phyloP scores from a whole-genome alignment of 2,797 vertebrate genomes.

The Galaxias olidus region DNA sequence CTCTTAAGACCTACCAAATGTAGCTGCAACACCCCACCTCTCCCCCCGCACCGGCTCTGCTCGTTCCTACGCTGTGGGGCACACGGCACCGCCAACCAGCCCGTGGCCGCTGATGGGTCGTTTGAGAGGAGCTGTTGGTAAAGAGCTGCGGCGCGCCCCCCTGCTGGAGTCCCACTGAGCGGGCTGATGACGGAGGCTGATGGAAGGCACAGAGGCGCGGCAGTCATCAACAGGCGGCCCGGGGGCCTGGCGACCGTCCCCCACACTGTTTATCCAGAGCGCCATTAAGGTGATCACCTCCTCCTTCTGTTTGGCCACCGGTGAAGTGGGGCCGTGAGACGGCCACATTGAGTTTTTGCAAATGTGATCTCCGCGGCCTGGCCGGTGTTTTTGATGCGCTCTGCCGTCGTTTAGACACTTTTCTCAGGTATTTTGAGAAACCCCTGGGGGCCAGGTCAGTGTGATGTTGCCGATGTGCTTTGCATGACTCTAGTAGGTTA shows the following conservation, averaged over 20 bases:
- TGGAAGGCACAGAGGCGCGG: conserved; percentile 34
- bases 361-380: not conserved
- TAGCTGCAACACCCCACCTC: conserved; percentile 17
- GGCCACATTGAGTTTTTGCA: conserved; percentile 18
- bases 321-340: conserved; percentile 29
- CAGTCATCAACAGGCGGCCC: conserved; percentile 8
- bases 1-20: conserved; percentile 29
- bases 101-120: conserved; percentile 36
- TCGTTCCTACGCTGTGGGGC: conserved; percentile 38
- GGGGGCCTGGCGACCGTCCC: conserved; percentile 24
- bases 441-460: too few relatives aligned
- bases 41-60: not conserved
- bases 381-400: too few relatives aligned
- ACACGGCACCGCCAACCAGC: conserved; percentile 44
- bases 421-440: too few relatives aligned
- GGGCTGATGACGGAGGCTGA: conserved; percentile 49
- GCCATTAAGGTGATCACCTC: conserved; percentile 36
- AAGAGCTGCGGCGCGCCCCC: conserved; percentile 36
- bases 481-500: too few relatives aligned
- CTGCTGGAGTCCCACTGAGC: conserved; percentile 42
- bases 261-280: conserved; percentile 37
- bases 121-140: conserved; percentile 44
- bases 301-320: conserved; percentile 12
- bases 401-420: too few relatives aligned
- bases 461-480: too few relatives aligned